These are phyloP conservation scores for Dendrolimus kikuchii DNA, from an alignment of 1,140 invertebrate genomes.

Conservation along the genomic window DNA sequence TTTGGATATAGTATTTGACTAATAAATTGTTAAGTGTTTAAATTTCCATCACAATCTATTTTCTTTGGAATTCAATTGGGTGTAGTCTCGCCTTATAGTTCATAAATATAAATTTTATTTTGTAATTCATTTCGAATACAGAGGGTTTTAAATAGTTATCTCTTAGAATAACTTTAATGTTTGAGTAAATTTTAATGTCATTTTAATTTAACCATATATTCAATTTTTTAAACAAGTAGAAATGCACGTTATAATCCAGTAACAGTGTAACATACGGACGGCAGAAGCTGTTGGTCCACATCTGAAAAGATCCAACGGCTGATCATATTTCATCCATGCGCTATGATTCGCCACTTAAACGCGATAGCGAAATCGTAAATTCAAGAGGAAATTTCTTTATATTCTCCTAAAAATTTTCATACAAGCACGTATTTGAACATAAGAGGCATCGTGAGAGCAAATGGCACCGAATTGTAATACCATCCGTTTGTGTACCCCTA, in stretches of 20 bases:
- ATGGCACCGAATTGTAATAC: conserved; percentile 44
- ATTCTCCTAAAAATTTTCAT: conserved; percentile 42
- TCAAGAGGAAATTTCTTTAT: conserved; percentile 45
- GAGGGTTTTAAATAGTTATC: too few relatives aligned
- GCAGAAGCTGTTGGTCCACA: background rate
- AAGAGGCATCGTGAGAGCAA: conserved; percentile 33
- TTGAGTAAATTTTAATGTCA: too few relatives aligned
- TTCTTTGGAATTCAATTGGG: too few relatives aligned
- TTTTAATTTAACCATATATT: too few relatives aligned
- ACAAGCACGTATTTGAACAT: conserved; percentile 40
- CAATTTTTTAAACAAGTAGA: too few relatives aligned
- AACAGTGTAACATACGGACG: conserved; percentile 3
- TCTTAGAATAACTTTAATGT: too few relatives aligned
- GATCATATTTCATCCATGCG: conserved; percentile 47
- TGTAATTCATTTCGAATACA: too few relatives aligned
- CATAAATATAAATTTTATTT: too few relatives aligned
- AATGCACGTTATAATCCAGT: conserved; percentile 14
- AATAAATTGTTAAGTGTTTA: background rate
- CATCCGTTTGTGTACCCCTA: conserved; percentile 38
- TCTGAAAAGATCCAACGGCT: conserved; percentile 21
- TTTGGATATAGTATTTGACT: background rate
- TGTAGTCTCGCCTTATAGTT: too few relatives aligned
- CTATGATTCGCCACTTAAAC: conserved; percentile 49
- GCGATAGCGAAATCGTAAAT: conserved; percentile 57
- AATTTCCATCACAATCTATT: background rate